phyloP scores from a whole-genome alignment of 2,888 invertebrate genomes.

The Cyclophora albipunctata region DNA sequence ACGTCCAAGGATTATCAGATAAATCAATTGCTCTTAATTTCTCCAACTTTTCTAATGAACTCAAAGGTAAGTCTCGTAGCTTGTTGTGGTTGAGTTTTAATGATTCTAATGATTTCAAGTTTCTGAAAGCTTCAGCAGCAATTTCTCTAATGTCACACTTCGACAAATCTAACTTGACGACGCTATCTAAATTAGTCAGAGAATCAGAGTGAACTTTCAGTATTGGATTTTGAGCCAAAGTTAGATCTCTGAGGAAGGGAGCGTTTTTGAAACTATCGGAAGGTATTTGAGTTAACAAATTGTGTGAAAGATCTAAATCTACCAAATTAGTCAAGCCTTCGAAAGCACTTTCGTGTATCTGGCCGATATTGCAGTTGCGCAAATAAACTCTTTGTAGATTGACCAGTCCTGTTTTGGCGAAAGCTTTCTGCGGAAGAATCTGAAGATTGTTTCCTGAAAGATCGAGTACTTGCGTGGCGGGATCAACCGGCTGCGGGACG shows the following conservation, averaged over 20 bases:
- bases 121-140: conserved; percentile 82
- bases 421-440: conserved; percentile 87
- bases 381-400: conserved; percentile 92
- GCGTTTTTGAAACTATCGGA: conserved; percentile 85
- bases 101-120: conserved; percentile 83
- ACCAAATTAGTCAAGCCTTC: conserved; percentile 91
- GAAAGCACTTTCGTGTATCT: conserved; percentile 90
- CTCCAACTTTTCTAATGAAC: conserved; percentile 82
- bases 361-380: conserved; percentile 87
- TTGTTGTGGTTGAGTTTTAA: conserved; percentile 89
- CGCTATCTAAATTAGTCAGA: conserved; percentile 82
- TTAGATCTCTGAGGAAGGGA: conserved; percentile 87
- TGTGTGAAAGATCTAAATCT: conserved; percentile 90
- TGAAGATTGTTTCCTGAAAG: conserved; percentile 91
- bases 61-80: conserved; percentile 81
- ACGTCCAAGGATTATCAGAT: conserved; percentile 92
- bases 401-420: conserved; percentile 85
- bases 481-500: conserved; percentile 89
- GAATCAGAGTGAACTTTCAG: conserved; percentile 84
- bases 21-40: conserved; percentile 87
- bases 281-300: conserved; percentile 87
- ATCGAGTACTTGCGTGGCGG: conserved; percentile 93
- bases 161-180: conserved; percentile 89
- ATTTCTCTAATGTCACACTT: conserved; percentile 87
- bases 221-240: conserved; percentile 87